Evolutionary conservation across 2,113 vertebrate genomes (phyloP).

Genomic region (Antennarius striatus): DNA sequence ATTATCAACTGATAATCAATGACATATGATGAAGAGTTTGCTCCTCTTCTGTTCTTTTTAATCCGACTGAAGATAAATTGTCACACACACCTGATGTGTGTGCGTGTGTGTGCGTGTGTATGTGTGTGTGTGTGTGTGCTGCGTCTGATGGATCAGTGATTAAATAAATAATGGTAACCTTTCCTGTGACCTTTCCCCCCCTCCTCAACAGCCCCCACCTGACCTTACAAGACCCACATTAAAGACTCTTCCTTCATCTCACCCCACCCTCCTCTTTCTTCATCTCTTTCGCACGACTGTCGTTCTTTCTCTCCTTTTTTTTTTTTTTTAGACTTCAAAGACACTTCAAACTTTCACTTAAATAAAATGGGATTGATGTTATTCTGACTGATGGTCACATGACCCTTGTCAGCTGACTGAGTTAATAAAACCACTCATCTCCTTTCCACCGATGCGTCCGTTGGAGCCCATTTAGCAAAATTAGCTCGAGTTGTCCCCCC

Average conservation of each 20-base stretch:
- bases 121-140: constrained; percentile 6
- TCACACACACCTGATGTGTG: background rate
- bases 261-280: constrained; percentile 20
- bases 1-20: too few species aligned
- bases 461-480: background rate
- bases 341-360: too few species aligned
- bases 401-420: too few species aligned
- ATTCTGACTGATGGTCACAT: too few species aligned
- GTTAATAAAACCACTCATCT: too few species aligned
- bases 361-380: too few species aligned
- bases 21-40: too few species aligned
- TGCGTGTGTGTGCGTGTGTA: constrained; percentile 14
- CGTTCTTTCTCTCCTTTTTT: background rate
- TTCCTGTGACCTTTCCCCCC: constrained; percentile 70
- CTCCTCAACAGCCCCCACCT: constrained; percentile 50
- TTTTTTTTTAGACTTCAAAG: background rate
- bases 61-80: constrained; percentile 32
- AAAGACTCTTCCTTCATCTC: constrained; percentile 62
- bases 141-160: constrained; percentile 63
- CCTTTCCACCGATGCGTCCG: too few species aligned
- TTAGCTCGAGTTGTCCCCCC: constrained; percentile 1
- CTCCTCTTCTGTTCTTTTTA: background rate
- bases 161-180: constrained; percentile 80
- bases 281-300: constrained; percentile 13
- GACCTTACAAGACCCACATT: constrained; percentile 76